Percentiles rank a stretch among this genome's conserved stretches.
These are phyloP conservation scores for Melanostoma scalare DNA, from an alignment of 2,888 invertebrate species.

Conservation along the genomic window DNA sequence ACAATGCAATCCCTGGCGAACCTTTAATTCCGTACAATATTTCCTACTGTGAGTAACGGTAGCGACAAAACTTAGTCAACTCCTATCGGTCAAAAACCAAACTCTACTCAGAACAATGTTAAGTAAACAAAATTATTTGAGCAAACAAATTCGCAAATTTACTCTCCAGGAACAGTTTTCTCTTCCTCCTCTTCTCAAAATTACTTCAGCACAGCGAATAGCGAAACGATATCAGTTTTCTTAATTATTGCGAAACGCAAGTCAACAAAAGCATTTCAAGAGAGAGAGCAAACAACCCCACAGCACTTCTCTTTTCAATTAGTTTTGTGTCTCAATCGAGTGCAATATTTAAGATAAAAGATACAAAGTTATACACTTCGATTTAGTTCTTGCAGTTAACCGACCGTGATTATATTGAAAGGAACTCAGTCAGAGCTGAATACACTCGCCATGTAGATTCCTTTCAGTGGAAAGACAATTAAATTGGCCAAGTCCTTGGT, in stretches of 20 bases:
- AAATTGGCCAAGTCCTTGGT: slow-evolving; percentile 21
- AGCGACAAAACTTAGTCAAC: no score
- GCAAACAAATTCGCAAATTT: no score
- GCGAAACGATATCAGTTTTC: not conserved
- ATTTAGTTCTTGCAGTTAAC: slow-evolving; percentile 23
- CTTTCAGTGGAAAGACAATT: slow-evolving; percentile 25
- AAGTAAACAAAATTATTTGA: no score
- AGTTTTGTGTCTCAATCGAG: slow-evolving; percentile 13
- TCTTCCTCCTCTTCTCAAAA: not conserved
- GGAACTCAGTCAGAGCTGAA: not conserved
- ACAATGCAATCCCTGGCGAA: no score
- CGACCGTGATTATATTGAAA: slow-evolving; percentile 6
- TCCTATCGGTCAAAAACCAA: no score
- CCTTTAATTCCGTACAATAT: no score
- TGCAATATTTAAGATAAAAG: slow-evolving; percentile 34
- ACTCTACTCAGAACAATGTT: no score
- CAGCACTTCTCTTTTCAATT: slow-evolving; percentile 33
- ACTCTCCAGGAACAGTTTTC: no score
- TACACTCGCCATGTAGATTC: slow-evolving; percentile 6
- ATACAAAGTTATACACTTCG: slow-evolving; percentile 2
- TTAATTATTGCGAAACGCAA: slow-evolving; percentile 22
- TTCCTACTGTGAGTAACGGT: no score
- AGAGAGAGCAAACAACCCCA: slow-evolving; percentile 11
- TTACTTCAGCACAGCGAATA: not conserved
- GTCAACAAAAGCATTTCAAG: slow-evolving; percentile 14